A percentile compares a stretch with the other conserved stretches of the same genome.
Conservation (phyloP, 2,113 vertebrate species). For the Protobothrops flavoviridis region DNA sequence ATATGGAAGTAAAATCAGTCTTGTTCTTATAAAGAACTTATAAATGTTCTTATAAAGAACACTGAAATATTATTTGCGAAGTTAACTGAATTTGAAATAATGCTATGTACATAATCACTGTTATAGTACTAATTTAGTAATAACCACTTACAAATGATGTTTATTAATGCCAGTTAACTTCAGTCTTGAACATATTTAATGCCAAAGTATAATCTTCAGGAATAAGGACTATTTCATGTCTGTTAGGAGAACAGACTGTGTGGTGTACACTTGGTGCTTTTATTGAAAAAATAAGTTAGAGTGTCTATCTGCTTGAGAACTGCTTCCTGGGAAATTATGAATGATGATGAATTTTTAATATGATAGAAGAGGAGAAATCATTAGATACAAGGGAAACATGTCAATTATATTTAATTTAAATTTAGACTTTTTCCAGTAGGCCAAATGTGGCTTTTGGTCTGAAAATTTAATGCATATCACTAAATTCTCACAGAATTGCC, state of each 20-base stretch:
- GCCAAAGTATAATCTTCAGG: background rate
- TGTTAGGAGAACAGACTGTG: background rate
- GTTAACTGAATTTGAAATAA: background rate
- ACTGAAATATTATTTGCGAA: background rate
- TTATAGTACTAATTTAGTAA: background rate
- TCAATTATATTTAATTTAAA: background rate
- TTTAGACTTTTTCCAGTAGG: background rate
- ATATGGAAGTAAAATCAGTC: background rate
- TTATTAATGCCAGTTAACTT: fast-evolving
- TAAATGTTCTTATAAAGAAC: background rate
- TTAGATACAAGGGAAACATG: background rate
- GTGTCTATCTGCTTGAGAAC: background rate
- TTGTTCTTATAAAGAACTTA: background rate
- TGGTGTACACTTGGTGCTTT: background rate
- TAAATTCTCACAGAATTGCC: background rate
- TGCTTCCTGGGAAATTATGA: background rate
- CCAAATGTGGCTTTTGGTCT: background rate
- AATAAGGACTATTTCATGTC: background rate
- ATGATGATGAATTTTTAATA: background rate
- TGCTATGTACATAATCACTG: background rate
- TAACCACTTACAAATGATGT: background rate
- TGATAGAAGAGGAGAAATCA: background rate
- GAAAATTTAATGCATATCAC: background rate
- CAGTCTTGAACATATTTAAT: fast-evolving
- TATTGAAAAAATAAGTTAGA: background rate